These are phyloP conservation scores for Lonchura striata DNA, from an alignment of 2,113 vertebrate species.

Conservation along the genomic window DNA sequence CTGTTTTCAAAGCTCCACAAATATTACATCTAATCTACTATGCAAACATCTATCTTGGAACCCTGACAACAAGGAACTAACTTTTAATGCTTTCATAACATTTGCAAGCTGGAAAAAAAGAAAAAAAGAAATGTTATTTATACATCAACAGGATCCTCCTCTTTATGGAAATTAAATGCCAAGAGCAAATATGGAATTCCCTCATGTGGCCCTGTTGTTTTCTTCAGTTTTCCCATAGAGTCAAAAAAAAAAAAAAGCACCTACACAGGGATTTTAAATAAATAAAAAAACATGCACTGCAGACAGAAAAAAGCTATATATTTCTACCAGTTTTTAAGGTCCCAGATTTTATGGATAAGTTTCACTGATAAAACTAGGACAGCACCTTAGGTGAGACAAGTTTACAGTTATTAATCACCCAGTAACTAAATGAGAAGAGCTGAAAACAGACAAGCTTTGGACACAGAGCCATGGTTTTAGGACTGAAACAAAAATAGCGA, in stretches of 20 bases:
- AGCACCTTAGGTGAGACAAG: background rate
- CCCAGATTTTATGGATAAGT: background rate
- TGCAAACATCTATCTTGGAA: background rate
- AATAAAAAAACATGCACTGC: background rate
- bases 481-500: background rate
- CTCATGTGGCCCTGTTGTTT: slow-evolving; percentile 1
- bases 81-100: slow-evolving; percentile 26
- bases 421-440: background rate
- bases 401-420: background rate
- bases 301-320: background rate
- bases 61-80: slow-evolving; percentile 28
- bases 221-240: background rate
- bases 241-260: background rate
- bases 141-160: background rate
- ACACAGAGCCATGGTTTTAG: background rate
- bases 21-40: background rate
- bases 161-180: slow-evolving; percentile 6
- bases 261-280: background rate
- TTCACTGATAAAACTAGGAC: background rate
- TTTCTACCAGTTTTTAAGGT: background rate
- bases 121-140: background rate
- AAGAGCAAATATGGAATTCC: slow-evolving; percentile 43
- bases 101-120: background rate
- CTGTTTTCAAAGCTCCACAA: slow-evolving; percentile 13
- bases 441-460: background rate